Evolutionary conservation across 2,797 vertebrate genomes (phyloP), one percentile per base, ranked within the genome.

Genomic region (Danio choprae): DNA sequence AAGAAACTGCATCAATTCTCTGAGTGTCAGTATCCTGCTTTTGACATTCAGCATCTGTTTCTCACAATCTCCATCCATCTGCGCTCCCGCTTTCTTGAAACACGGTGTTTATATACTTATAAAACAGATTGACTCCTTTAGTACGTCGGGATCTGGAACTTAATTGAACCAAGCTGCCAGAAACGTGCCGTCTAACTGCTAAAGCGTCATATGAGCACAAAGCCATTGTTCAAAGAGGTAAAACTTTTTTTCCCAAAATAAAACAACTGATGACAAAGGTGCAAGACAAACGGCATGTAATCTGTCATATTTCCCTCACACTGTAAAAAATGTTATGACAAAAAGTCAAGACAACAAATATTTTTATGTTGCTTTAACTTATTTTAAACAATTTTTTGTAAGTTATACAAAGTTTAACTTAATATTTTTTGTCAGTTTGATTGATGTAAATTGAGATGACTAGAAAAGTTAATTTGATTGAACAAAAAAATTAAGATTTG

Each of bases 31-130:
- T 91, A 93, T 93, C 92, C 92, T 93, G 92, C 83, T 87, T 78
- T 68, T 92, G 92, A 93, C 92, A 92, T 85, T 86, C 83, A 89
- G 86, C 92, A 93, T 91, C 91, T 93, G 93, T 88, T 87, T 81
- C 81, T 84, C 67, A 76, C 81, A 80, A 55, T 83, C 63, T 76
- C 89, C 89, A 91, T 92, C 89, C 84, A 89, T 92, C 89, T 90
- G 73, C 53, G 36, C 72, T 50, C 68, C 51, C 80, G 60, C 75
- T 76, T 79, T 73, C 81, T 36, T 62, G 15, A 51, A 83, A 63
- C 62, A 77, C 50, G 38, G 71, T 81, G 84, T 76, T 83, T 79
- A 84, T 84, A 68, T 79, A 81, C 84, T 85, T 84, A 75, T 73
- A 76, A 81, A 85, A 73, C 84, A 81, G 62, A 85, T 84, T 73